Evolutionary conservation across 2,113 vertebrate species (phyloP).

Genomic region (Paratilapia polleni): DNA sequence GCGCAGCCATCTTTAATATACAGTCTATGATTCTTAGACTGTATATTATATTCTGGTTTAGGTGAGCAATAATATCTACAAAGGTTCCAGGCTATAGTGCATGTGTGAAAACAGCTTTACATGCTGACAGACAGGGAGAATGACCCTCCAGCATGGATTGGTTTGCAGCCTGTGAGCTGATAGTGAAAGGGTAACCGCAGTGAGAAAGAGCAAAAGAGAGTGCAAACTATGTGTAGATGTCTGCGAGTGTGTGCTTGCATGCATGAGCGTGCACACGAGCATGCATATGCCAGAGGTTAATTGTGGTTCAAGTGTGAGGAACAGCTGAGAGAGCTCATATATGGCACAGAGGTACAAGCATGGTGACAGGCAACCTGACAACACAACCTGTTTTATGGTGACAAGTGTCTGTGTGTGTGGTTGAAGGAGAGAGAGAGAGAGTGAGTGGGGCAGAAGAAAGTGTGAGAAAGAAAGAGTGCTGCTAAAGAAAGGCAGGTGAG

Average conservation of each 20-base stretch:
- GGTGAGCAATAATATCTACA: not conserved
- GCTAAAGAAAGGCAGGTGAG: constrained; percentile 76
- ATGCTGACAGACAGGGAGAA: constrained; percentile 50
- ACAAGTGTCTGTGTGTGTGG: constrained; percentile 59
- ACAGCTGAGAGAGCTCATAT: constrained; percentile 84
- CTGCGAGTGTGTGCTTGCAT: not conserved
- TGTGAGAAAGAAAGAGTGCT: constrained; percentile 62
- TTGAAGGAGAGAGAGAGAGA: constrained; percentile 18
- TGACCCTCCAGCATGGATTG: constrained; percentile 54
- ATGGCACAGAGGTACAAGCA: constrained; percentile 72
- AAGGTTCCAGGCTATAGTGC: not conserved
- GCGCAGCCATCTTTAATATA: not conserved
- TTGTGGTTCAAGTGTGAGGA: constrained; percentile 78
- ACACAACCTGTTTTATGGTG: constrained; percentile 78
- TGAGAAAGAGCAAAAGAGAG: constrained; percentile 63
- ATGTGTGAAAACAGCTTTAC: constrained; percentile 19
- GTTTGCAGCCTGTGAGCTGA: constrained; percentile 66
- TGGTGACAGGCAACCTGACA: constrained; percentile 76
- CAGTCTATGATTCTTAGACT: not conserved
- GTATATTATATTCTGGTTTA: not conserved
- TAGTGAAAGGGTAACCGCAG: constrained; percentile 73
- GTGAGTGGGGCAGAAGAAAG: constrained; percentile 27
- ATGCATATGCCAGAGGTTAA: constrained; percentile 67
- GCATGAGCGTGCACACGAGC: not conserved
- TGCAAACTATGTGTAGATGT: constrained; percentile 59